phyloP scores from a whole-genome alignment of 2,113 vertebrate genomes.

The Hippocampus zosterae region DNA sequence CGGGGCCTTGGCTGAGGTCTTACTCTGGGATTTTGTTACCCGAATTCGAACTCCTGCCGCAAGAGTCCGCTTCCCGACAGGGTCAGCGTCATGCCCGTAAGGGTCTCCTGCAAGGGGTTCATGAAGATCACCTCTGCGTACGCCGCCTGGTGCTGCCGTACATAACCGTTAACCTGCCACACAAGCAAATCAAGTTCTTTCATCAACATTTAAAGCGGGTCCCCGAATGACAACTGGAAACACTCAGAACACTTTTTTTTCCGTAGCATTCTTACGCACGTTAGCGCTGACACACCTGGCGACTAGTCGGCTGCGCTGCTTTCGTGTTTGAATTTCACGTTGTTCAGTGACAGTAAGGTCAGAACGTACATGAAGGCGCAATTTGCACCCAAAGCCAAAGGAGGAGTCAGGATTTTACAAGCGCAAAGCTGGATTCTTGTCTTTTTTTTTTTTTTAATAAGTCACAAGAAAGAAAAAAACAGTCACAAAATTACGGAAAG shows the following conservation, averaged over 20 bases:
- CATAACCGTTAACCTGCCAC: slow-evolving; percentile 10
- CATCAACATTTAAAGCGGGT: not conserved
- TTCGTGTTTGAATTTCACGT: not conserved
- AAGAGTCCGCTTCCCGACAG: slow-evolving; percentile 73
- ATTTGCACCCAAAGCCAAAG: too few relatives aligned
- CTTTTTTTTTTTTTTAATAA: too few relatives aligned
- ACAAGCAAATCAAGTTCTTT: not conserved
- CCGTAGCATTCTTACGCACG: too few relatives aligned
- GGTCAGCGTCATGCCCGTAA: slow-evolving; percentile 68
- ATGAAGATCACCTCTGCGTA: slow-evolving; percentile 57
- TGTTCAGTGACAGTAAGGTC: too few relatives aligned
- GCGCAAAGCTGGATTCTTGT: too few relatives aligned
- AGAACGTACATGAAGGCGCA: too few relatives aligned
- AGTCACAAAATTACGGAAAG: too few relatives aligned
- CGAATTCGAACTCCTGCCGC: accelerated
- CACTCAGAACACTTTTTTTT: not conserved
- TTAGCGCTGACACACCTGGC: too few relatives aligned
- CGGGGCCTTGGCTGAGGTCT: not conserved
- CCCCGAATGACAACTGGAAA: not conserved
- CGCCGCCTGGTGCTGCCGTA: slow-evolving; percentile 28
- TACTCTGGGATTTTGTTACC: slow-evolving; percentile 24
- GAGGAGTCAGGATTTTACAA: too few relatives aligned
- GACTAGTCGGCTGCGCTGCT: too few relatives aligned
- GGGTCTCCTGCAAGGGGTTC: slow-evolving; percentile 61
- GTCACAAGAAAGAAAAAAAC: too few relatives aligned